Base-by-base conservation (phyloP, 2,113 vertebrate genomes). In the Erythrocercus mccallii region DNA sequence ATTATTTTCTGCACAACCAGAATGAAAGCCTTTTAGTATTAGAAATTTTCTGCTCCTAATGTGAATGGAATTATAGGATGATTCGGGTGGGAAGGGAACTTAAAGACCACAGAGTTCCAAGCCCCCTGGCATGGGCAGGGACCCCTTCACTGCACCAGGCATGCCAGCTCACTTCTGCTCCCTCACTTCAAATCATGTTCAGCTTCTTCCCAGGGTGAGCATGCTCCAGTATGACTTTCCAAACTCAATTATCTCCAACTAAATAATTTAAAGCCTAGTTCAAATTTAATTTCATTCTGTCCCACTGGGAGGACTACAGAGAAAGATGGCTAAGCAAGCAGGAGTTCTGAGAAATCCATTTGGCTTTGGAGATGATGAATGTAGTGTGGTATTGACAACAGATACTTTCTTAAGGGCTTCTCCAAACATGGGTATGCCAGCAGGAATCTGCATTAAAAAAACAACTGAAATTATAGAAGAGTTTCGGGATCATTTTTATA, bases 221-320 rank as follows among this genome's bases (percentile, higher is more conserved):
- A 1, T 87, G 72, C 64, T 91, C 22, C 24, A 48, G 38, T 50
- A 37, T 51, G 40, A 60, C 64, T 94, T 92, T 38, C 38, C 83
- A 83, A 91, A 91, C 53, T 91, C 86, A 60, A 8, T 96, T 86
- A 89, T 86, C 33, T 94, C 60, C 27, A 23, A 61, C 71, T 88
- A 66, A 95, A 92, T 90, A 90, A 92, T 96, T 88, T 86, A 93
- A 91, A 87, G 56, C 44, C 57, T 47, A 44, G 40, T 94, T 95
- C 74, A 66, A 86, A 83, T 90, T 90, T 71, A 54, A 94, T 94
- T 83, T 81, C 44, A 12, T 78, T 77, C 65, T 51, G 2, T 92
- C 56, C 71, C 30, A 10, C 30, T 58, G 51, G 44, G 76, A 86
- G 27, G 51, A 60, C 72, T 77, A 17, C 50, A 71, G 38, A 84